These are phyloP conservation scores for Serripes groenlandicus DNA, from an alignment of 2,888 invertebrate genomes.

Conservation along the genomic window DNA sequence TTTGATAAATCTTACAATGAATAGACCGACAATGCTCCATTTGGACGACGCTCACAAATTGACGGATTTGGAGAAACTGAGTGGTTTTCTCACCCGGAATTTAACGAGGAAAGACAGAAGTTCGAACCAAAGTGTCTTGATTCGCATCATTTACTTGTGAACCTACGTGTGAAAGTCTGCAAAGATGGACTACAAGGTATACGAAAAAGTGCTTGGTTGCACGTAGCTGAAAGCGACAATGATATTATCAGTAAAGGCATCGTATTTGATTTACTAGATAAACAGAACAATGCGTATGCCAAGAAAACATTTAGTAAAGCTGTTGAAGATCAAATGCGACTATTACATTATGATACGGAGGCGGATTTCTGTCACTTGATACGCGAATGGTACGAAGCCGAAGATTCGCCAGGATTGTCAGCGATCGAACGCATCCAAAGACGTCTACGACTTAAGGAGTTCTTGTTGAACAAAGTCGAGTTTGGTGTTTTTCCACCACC, in stretches of 20 bases:
- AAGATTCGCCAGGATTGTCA: slow-evolving; percentile 46
- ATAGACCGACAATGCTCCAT: no score
- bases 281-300: slow-evolving; percentile 50
- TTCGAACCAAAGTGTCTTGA: slow-evolving; percentile 37
- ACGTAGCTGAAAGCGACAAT: slow-evolving; percentile 28
- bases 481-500: slow-evolving; percentile 35
- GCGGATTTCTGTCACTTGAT: slow-evolving; percentile 41
- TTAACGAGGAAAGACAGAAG: slow-evolving; percentile 18
- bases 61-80: neutral
- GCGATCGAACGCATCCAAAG: slow-evolving; percentile 11
- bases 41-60: no score
- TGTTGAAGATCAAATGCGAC: slow-evolving; percentile 42
- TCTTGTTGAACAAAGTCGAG: slow-evolving; percentile 28
- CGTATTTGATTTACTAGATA: slow-evolving; percentile 50
- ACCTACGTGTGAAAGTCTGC: slow-evolving; percentile 32
- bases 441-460: slow-evolving; percentile 24
- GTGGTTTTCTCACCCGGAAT: slow-evolving; percentile 43
- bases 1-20: neutral
- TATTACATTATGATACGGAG: slow-evolving; percentile 16
- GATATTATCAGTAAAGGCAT: slow-evolving; percentile 28
- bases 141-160: slow-evolving; percentile 34
- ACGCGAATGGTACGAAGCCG: slow-evolving; percentile 46
- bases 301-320: slow-evolving; percentile 21
- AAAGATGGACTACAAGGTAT: slow-evolving; percentile 41
- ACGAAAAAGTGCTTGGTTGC: slow-evolving; percentile 25